phyloP scores from a whole-genome alignment of 2,888 invertebrate genomes.

The Drosophila tripunctata region DNA sequence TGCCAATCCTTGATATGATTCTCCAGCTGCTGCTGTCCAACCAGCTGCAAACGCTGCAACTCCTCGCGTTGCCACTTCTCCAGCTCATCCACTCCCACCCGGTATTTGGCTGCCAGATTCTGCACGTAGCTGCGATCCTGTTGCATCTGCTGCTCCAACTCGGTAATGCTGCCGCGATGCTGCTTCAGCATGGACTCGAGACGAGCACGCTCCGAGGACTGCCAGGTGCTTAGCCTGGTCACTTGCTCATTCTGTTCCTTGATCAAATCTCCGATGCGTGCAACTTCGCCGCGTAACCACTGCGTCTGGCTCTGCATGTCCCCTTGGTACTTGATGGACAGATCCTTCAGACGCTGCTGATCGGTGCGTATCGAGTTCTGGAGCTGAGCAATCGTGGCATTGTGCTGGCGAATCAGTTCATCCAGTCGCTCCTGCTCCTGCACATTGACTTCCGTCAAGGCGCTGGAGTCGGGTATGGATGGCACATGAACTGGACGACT shows the following conservation, averaged over 20 bases:
- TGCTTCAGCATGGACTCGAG: constrained; percentile 76
- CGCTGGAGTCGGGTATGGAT: constrained; percentile 42
- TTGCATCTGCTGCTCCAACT: constrained; percentile 76
- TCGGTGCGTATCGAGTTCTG: constrained; percentile 80
- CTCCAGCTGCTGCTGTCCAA: constrained; percentile 68
- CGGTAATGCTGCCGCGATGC: constrained; percentile 81
- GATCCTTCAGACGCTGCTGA: constrained; percentile 76
- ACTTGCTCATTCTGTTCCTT: constrained; percentile 81
- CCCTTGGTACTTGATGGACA: constrained; percentile 78
- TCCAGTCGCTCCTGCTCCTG: constrained; percentile 79
- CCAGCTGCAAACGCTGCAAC: constrained; percentile 76
- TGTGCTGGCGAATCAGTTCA: constrained; percentile 80
- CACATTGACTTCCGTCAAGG: constrained; percentile 58
- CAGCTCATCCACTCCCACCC: constrained; percentile 81
- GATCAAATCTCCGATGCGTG: constrained; percentile 77
- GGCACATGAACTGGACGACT: constrained; percentile 23
- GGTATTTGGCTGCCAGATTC: constrained; percentile 79
- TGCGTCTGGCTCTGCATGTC: constrained; percentile 82
- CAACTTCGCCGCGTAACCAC: constrained; percentile 80
- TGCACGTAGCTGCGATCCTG: constrained; percentile 79
- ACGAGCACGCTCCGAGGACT: constrained; percentile 79
- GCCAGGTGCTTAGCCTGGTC: constrained; percentile 81
- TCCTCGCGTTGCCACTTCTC: constrained; percentile 82
- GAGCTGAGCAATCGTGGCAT: constrained; percentile 78
- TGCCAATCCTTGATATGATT: constrained; percentile 82